Percentiles rank a stretch among this genome's conserved stretches.
Conservation (phyloP, 2,797 vertebrate species). For the Chloroceryle inda region DNA sequence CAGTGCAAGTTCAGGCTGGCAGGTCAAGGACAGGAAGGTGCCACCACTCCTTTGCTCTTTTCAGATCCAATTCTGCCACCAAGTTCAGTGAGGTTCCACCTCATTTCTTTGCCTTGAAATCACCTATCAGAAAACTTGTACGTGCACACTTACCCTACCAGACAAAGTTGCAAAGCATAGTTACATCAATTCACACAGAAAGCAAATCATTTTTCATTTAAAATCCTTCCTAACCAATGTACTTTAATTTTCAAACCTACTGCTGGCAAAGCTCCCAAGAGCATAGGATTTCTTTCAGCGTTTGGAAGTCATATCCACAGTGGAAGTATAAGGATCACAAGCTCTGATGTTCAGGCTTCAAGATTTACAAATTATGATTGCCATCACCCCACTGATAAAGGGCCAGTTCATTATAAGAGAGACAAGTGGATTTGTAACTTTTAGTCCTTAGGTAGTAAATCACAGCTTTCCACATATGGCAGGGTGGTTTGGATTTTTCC, state of each 20-base stretch:
- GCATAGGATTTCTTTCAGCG: neutral
- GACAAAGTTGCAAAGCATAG: neutral
- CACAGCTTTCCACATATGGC: neutral
- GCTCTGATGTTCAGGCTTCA: neutral
- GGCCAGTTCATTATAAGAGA: neutral
- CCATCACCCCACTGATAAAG: neutral
- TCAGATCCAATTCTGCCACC: neutral
- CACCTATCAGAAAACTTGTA: neutral
- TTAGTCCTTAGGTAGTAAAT: neutral
- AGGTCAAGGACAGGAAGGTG: neutral
- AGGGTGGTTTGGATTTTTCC: neutral
- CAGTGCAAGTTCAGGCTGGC: neutral
- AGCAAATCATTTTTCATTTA: neutral
- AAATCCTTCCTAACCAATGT: neutral
- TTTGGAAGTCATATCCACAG: neutral
- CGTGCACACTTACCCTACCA: neutral
- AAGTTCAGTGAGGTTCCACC: neutral
- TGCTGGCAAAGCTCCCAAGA: neutral
- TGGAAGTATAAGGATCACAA: neutral
- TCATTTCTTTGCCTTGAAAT: neutral
- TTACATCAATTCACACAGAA: rapidly evolving
- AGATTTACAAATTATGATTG: neutral
- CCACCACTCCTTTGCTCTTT: neutral
- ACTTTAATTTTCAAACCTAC: neutral
- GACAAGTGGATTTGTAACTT: neutral